These are phyloP conservation scores for Ostrea edulis DNA, from an alignment of 1,140 invertebrate genomes.

Conservation along the genomic window DNA sequence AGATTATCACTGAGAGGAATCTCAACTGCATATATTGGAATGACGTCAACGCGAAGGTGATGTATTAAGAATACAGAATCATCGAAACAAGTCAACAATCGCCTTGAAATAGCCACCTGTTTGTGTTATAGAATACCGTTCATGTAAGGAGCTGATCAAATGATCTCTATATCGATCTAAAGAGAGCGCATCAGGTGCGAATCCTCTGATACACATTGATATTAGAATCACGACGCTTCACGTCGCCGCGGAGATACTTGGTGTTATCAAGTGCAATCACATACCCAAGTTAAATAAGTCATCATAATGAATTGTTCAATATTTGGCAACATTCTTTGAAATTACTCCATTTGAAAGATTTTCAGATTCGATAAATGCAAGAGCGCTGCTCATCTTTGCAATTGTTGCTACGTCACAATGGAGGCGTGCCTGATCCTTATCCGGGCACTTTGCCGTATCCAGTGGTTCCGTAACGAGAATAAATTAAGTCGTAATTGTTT, in stretches of 20 bases:
- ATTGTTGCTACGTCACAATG: constrained; percentile 28
- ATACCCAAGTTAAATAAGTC: background rate
- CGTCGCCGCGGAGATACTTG: background rate
- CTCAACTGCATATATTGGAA: too few relatives aligned
- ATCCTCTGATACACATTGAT: constrained; percentile 4
- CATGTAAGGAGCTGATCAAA: background rate
- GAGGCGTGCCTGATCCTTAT: background rate
- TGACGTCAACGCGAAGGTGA: background rate
- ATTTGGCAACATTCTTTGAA: constrained; percentile 29
- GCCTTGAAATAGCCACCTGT: constrained; percentile 19
- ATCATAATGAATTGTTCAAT: constrained; percentile 3
- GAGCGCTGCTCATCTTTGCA: background rate
- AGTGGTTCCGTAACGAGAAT: background rate
- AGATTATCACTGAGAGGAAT: too few relatives aligned
- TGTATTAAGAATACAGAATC: background rate
- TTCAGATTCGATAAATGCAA: constrained; percentile 26
- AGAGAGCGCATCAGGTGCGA: constrained; percentile 29
- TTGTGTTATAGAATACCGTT: background rate
- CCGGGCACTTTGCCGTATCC: background rate
- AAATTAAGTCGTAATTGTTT: constrained; percentile 29
- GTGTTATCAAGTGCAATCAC: constrained; percentile 33
- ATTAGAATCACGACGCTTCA: background rate
- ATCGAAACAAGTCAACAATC: background rate
- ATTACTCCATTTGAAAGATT: constrained; percentile 37
- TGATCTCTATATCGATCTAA: background rate